Percentiles rank a stretch among this genome's conserved stretches.
These are phyloP conservation scores for Sphyrna mokarran DNA, from an alignment of 2,113 vertebrate species.

Conservation along the genomic window DNA sequence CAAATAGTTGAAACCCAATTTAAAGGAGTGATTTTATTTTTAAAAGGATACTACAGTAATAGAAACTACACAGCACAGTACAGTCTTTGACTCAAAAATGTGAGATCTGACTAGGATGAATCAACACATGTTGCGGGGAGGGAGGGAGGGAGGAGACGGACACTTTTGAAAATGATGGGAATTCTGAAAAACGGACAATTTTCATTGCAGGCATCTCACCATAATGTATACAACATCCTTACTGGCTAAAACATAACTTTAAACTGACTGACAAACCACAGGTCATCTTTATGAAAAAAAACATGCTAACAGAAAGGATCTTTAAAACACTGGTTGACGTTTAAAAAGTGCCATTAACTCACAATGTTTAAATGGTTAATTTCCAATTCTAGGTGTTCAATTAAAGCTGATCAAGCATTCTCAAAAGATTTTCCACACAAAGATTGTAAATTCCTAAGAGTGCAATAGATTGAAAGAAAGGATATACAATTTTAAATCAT, in stretches of 20 bases:
- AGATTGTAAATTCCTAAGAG: not conserved
- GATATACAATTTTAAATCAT: not conserved
- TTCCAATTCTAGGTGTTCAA: not conserved
- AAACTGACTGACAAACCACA: not conserved
- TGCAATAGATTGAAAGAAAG: not conserved
- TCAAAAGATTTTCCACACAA: not conserved
- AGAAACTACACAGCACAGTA: not conserved
- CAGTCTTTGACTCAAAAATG: no score
- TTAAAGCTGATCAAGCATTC: not conserved
- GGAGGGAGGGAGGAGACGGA: no score
- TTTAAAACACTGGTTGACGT: not conserved
- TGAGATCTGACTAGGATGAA: no score
- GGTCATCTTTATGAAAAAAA: not conserved
- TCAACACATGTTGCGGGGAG: not conserved
- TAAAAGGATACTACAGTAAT: not conserved
- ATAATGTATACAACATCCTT: not conserved
- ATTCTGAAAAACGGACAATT: not conserved
- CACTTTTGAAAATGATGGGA: not conserved
- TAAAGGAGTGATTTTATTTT: not conserved
- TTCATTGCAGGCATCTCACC: not conserved
- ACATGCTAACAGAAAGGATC: not conserved
- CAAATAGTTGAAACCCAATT: not conserved
- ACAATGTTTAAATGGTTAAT: not conserved
- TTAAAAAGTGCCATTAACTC: not conserved
- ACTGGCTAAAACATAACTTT: not conserved